Conservation (phyloP, 1,140 invertebrate species). For the Tetragonula clypearis region DNA sequence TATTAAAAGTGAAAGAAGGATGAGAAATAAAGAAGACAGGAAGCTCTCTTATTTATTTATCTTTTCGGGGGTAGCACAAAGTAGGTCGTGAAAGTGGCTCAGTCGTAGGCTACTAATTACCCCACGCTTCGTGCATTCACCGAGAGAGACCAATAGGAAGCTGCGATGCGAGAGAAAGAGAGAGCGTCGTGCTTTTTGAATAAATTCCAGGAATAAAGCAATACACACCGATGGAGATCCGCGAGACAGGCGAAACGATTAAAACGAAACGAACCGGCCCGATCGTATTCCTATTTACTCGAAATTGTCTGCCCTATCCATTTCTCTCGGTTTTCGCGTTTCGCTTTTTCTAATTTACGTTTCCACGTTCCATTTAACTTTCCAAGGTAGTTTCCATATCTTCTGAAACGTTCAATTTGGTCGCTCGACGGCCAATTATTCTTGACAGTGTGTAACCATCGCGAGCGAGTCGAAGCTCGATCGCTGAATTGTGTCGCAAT, state of each 20-base stretch:
- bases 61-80: conserved; percentile 23
- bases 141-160: neutral
- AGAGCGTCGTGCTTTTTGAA: neutral
- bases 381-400: neutral
- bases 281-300: neutral
- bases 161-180: neutral
- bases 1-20: neutral
- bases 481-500: neutral
- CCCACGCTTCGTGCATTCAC: conserved; percentile 38
- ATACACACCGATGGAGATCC: too few species aligned
- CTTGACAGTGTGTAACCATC: neutral
- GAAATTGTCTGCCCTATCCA: neutral
- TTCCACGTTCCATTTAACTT: conserved; percentile 8
- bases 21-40: neutral
- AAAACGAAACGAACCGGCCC: neutral
- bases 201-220: conserved; percentile 8
- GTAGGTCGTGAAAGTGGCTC: conserved; percentile 45
- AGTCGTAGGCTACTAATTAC: conserved; percentile 47
- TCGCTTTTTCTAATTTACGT: too few species aligned
- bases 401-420: neutral
- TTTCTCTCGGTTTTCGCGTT: neutral
- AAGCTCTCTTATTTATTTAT: conserved; percentile 48
- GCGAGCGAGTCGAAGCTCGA: too few species aligned
- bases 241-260: neutral
- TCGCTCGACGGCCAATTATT: conserved; percentile 3